Percentiles rank a stretch among this genome's conserved stretches.
Evolutionary conservation across 2,797 vertebrate species (phyloP).

Genomic region (Epinephelus coioides): DNA sequence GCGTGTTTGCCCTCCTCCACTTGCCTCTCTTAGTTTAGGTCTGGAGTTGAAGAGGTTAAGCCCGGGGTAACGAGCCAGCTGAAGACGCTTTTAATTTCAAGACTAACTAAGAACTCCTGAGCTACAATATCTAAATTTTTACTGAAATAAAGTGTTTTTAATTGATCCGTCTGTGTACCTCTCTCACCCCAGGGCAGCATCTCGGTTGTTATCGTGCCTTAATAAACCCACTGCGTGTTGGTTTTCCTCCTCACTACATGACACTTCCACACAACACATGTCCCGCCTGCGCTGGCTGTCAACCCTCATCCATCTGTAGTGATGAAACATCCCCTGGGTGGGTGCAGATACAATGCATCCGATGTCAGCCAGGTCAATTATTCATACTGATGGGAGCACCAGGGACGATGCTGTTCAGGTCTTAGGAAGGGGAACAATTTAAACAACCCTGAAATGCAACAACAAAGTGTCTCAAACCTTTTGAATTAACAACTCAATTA

Average conservation of each 20-base stretch:
- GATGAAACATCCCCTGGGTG: constrained; percentile 60
- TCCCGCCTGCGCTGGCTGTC: constrained; percentile 54
- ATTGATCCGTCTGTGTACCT: background rate
- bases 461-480: constrained; percentile 19
- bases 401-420: constrained; percentile 2
- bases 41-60: constrained; percentile 51
- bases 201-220: constrained; percentile 18
- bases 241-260: constrained; percentile 41
- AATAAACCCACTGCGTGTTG: constrained; percentile 15
- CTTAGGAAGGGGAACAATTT: background rate
- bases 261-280: constrained; percentile 54
- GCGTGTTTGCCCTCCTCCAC: constrained; percentile 16
- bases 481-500: constrained; percentile 40
- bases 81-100: constrained; percentile 53
- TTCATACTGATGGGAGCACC: constrained; percentile 55
- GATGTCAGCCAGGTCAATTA: constrained; percentile 72
- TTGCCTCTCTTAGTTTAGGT: constrained; percentile 16
- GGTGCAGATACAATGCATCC: constrained; percentile 65
- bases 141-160: background rate
- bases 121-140: background rate
- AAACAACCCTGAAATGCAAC: constrained; percentile 36
- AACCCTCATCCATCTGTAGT: constrained; percentile 52
- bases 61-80: constrained; percentile 51
- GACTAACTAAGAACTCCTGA: background rate
- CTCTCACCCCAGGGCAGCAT: background rate